phyloP scores from a whole-genome alignment of 2,113 vertebrate species.

The Scomber colias region DNA sequence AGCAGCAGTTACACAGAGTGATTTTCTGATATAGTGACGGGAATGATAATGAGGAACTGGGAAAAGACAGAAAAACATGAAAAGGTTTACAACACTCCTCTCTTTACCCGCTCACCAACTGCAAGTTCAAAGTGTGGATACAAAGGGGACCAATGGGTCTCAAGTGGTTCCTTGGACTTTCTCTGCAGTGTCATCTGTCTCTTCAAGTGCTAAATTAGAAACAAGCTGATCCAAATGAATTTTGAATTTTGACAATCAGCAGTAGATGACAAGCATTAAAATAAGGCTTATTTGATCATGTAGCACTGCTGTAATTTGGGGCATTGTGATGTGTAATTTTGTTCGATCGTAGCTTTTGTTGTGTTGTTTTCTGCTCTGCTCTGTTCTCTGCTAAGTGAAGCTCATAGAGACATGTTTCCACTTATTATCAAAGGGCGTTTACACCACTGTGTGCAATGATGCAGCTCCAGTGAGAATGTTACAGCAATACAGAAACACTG shows the following conservation, averaged over 20 bases:
- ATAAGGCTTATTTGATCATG: too few species aligned
- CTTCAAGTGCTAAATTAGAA: not conserved
- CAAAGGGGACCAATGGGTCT: not conserved
- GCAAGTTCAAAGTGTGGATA: not conserved
- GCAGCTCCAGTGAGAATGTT: slow-evolving; percentile 16
- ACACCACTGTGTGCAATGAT: not conserved
- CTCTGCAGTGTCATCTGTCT: not conserved
- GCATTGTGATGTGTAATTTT: not conserved
- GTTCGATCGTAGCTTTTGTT: not conserved
- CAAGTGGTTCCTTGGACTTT: not conserved
- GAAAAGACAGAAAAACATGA: not conserved
- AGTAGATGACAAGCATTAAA: not conserved
- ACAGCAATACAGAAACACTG: not conserved
- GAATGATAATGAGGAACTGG: not conserved
- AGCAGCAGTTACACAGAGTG: slow-evolving; percentile 13
- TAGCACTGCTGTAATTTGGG: not conserved
- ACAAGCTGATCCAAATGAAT: not conserved
- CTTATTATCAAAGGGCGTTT: slow-evolving; percentile 1
- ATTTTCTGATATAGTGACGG: slow-evolving; percentile 1
- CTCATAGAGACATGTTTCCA: not conserved
- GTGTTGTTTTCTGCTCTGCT: not conserved
- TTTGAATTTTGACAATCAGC: slow-evolving; percentile 9
- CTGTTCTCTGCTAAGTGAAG: not conserved
- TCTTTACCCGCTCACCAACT: not conserved
- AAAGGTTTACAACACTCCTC: not conserved